Conservation (phyloP, 1,140 invertebrate species). For the Melipona quadrifasciata region DNA sequence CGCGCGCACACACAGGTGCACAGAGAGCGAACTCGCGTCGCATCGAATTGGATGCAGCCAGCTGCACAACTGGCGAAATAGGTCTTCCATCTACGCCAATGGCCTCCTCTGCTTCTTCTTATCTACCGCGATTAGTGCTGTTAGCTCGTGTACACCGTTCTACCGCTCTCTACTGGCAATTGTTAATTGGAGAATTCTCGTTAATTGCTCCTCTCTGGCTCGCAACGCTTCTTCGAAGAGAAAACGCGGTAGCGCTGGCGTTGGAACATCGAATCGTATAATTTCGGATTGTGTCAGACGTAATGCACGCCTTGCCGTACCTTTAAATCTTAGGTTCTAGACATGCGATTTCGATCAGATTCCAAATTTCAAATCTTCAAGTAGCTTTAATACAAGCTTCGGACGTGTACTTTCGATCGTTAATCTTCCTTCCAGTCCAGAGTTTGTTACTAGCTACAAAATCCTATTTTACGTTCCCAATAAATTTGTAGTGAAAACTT, state of each 20-base stretch:
- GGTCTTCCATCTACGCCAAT: background rate
- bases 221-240: background rate
- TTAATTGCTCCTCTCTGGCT: slow-evolving; percentile 10
- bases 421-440: too few species aligned
- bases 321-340: background rate
- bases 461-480: background rate
- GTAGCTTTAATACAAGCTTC: too few species aligned
- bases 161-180: slow-evolving; percentile 17
- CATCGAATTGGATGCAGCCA: background rate
- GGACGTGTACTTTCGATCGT: too few species aligned
- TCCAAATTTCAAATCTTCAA: too few species aligned
- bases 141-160: slow-evolving; percentile 13
- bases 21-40: background rate
- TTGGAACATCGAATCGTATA: background rate
- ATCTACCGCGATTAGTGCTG: background rate
- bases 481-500: background rate
- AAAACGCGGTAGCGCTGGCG: background rate
- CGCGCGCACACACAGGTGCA: background rate
- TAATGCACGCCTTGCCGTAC: too few species aligned
- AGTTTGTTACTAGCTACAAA: too few species aligned
- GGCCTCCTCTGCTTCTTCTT: background rate
- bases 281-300: background rate
- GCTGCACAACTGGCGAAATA: background rate
- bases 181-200: slow-evolving; percentile 23
- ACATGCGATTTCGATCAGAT: background rate